phyloP scores from a whole-genome alignment of 2,888 invertebrate species.

The Venusia cambrica region DNA sequence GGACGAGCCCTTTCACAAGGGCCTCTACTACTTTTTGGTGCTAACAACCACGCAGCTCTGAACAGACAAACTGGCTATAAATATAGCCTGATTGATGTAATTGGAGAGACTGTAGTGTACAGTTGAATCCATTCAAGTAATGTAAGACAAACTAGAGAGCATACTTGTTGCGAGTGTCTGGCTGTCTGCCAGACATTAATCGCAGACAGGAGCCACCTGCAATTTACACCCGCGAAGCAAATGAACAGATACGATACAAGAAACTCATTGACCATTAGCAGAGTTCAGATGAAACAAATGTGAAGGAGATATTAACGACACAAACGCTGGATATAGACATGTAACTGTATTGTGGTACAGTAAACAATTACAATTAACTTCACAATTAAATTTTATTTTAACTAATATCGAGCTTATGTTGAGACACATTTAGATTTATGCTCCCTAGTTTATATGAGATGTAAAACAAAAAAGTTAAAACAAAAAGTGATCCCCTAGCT shows the following conservation, averaged over 20 bases:
- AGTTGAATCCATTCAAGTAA: constrained; percentile 28
- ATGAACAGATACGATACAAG: constrained; percentile 28
- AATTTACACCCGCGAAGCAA: constrained; percentile 39
- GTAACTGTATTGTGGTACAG: too few relatives aligned
- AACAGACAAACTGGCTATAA: too few relatives aligned
- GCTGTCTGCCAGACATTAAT: constrained; percentile 50
- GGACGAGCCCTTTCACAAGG: too few relatives aligned
- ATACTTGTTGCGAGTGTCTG: constrained; percentile 48
- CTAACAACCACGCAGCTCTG: too few relatives aligned
- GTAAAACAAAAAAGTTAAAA: constrained; percentile 9
- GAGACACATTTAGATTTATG: constrained; percentile 12
- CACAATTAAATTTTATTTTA: not conserved
- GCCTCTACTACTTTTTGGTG: too few relatives aligned
- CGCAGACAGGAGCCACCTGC: constrained; percentile 47
- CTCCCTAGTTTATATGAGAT: constrained; percentile 3
- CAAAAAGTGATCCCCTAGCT: constrained; percentile 20
- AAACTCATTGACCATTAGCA: constrained; percentile 5
- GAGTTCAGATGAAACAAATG: not conserved
- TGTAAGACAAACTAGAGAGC: constrained; percentile 23
- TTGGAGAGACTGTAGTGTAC: constrained; percentile 19
- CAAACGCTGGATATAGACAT: too few relatives aligned
- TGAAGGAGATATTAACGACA: too few relatives aligned
- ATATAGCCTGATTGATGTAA: constrained; percentile 5
- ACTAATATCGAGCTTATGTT: not conserved
- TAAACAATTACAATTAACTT: too few relatives aligned